Evolutionary conservation across 2,113 vertebrate species (phyloP), one percentile per base, ranked within the genome.

Genomic region (Sakesphorus luctuosus): DNA sequence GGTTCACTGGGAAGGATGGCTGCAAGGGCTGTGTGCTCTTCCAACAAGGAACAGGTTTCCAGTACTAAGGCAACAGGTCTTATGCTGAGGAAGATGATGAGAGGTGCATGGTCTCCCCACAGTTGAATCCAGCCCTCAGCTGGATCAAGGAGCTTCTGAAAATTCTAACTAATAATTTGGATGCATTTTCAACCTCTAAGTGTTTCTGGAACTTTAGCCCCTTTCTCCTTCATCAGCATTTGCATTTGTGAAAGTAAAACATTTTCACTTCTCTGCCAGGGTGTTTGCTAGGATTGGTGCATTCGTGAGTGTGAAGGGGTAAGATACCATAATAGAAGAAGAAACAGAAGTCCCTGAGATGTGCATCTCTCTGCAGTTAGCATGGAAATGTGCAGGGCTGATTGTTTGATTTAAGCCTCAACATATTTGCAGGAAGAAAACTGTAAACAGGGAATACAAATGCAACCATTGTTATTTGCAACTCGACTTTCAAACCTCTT

Each of bases 401-500:
- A 36, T 47, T 71, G 83, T 84, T 90, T 86, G 76, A 75, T 68
- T 92, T 71, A 55, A 92, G 11, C 26, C 65, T 62, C 80, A 38
- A 75, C 18, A 23, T 72, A 44, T 52, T 90, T 61, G 47, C 65
- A 93, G 93, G 76, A 90, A 89, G 52, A 94, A 89, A 84, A 85
- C 59, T 77, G 75, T 80, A 92, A 97, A 94, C 83, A 95, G 52
- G 77, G 76, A 93, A 58, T 78, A 94, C 71, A 96, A 96, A 87
- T 72, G 76, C n/a, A 61, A n/a, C 86, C 89, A 93, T 94, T 97
- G 96, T 95, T 96, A 44, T 74, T 94, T 78, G 94, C 76, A 74
- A 90, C 29, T 81, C 7, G 3, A 9, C 79, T 92, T 94, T 55
- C 86, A 89, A 92, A 73, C 3, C 0, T 68, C 38, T 84, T 80